Percentiles rank a stretch among this genome's conserved stretches.
These are phyloP conservation scores for Pogonocichla stellata DNA, from an alignment of 2,113 vertebrate genomes.

Conservation along the genomic window DNA sequence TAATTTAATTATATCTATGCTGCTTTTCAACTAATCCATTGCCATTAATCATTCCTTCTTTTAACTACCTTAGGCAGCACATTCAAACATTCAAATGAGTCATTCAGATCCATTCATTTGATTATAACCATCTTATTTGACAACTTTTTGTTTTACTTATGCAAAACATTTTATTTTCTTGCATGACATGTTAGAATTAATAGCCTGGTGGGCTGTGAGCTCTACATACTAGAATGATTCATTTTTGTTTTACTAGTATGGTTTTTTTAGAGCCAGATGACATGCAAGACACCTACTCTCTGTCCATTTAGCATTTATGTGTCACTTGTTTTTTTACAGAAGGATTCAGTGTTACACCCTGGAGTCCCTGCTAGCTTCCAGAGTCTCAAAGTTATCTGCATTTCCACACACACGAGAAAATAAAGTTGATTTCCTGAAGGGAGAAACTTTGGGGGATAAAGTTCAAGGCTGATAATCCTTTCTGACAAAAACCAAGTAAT, in stretches of 20 bases:
- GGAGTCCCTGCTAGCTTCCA: background rate
- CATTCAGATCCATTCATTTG: slow-evolving; percentile 23
- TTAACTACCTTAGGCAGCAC: background rate
- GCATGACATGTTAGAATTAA: slow-evolving; percentile 27
- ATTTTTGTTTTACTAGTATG: slow-evolving; percentile 16
- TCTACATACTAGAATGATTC: slow-evolving; percentile 15
- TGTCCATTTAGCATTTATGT: slow-evolving; percentile 10
- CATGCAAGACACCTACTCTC: background rate
- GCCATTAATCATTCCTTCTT: background rate
- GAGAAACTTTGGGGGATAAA: background rate
- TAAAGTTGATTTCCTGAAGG: background rate
- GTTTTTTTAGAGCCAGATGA: slow-evolving; percentile 2
- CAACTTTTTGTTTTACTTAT: slow-evolving; percentile 23
- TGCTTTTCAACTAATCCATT: slow-evolving; percentile 13
- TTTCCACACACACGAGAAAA: background rate
- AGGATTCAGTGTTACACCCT: background rate
- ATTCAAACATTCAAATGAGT: slow-evolving; percentile 3
- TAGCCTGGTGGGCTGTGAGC: slow-evolving; percentile 1
- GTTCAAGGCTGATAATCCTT: background rate
- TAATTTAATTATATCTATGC: background rate
- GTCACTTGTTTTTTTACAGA: slow-evolving; percentile 6
- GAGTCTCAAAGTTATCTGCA: background rate
- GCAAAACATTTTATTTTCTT: slow-evolving; percentile 34
- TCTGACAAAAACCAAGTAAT: background rate
- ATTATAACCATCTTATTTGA: slow-evolving; percentile 26